These are phyloP conservation scores for Indri indri DNA, from an alignment of 2,113 vertebrate genomes.

Conservation along the genomic window DNA sequence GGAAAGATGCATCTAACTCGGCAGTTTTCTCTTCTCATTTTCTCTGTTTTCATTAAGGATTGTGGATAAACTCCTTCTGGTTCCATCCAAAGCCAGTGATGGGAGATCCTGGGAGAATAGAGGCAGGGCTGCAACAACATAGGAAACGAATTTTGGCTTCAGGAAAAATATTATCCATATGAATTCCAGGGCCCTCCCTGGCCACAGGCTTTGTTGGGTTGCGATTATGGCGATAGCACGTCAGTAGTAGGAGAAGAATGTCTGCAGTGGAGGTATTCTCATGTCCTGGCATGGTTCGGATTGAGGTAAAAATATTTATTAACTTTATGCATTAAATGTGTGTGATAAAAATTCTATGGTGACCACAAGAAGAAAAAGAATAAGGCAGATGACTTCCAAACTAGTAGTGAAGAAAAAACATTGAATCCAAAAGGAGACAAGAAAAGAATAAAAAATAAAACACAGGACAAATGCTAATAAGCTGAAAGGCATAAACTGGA, in stretches of 20 bases:
- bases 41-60: background rate
- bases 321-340: background rate
- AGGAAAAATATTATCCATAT: background rate
- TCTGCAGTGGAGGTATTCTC: background rate
- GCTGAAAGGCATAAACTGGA: background rate
- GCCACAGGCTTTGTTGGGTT: background rate
- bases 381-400: background rate
- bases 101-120: background rate
- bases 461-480: background rate
- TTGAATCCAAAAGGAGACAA: background rate
- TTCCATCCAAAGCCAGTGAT: background rate
- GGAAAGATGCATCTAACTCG: background rate
- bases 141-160: background rate
- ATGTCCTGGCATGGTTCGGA: no score
- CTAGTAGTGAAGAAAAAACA: background rate
- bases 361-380: background rate
- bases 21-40: fast-evolving
- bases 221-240: no score
- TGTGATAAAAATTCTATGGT: background rate
- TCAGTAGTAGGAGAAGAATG: background rate
- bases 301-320: background rate
- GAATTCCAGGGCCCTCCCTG: background rate
- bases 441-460: background rate
- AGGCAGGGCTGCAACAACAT: no score
- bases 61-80: background rate